phyloP scores from a whole-genome alignment of 1,140 invertebrate species.

The Halictus rubicundus region DNA sequence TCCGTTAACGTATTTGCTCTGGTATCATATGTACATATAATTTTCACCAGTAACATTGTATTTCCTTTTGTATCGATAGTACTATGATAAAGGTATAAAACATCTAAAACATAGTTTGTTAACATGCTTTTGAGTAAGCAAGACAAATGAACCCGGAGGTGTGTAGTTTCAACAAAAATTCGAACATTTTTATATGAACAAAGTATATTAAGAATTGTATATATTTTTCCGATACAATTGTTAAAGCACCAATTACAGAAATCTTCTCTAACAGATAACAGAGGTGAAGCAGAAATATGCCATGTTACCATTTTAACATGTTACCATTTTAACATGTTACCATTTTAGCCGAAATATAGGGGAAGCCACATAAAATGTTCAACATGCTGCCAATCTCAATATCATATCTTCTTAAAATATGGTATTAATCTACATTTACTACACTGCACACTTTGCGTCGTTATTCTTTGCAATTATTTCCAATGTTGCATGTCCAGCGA shows the following conservation, averaged over 20 bases:
- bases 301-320: constrained; percentile 46
- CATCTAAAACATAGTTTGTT: constrained; percentile 21
- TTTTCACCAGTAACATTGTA: constrained; percentile 26
- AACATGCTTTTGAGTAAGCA: neutral
- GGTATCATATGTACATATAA: constrained; percentile 37
- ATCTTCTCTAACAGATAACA: constrained; percentile 18
- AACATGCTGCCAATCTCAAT: constrained; percentile 71
- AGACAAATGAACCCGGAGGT: constrained; percentile 13
- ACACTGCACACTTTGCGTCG: constrained; percentile 45
- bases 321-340: constrained; percentile 52
- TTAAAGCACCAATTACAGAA: constrained; percentile 30
- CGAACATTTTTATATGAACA: constrained; percentile 58
- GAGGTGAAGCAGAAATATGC: constrained; percentile 7
- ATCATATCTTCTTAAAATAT: constrained; percentile 66
- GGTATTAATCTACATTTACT: constrained; percentile 53
- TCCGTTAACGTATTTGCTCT: constrained; percentile 20
- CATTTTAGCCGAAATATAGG: constrained; percentile 58
- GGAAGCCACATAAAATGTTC: constrained; percentile 70
- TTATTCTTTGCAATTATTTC: constrained; percentile 44
- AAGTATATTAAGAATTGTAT: constrained; percentile 49
- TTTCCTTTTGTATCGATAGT: constrained; percentile 23
- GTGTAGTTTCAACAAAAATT: constrained; percentile 41
- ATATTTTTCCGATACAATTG: constrained; percentile 43
- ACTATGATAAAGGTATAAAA: constrained; percentile 12
- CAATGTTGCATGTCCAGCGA: constrained; percentile 29